A percentile compares a stretch with the other conserved stretches of the same genome.
phyloP scores from a whole-genome alignment of 1,140 invertebrate genomes.

The Propsilocerus akamusi region DNA sequence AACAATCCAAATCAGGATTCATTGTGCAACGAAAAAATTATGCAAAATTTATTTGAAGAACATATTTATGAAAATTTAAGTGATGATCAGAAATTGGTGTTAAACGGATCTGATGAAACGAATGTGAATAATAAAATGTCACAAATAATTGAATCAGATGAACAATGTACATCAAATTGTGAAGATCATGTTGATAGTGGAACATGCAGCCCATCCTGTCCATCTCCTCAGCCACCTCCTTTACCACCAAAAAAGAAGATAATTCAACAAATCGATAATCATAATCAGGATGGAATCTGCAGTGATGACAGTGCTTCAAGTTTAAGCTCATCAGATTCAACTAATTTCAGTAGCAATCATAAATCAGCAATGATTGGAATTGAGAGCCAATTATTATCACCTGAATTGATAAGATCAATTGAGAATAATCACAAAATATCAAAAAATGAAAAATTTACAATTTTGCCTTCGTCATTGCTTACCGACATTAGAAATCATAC shows the following conservation, averaged over 20 bases:
- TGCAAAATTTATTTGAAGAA: too few species aligned
- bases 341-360: too few species aligned
- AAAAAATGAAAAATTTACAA: neutral
- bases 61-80: slow-evolving; percentile 1
- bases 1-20: too few species aligned
- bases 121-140: neutral
- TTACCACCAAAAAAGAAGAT: slow-evolving; percentile 29
- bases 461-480: neutral
- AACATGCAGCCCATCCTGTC: slow-evolving; percentile 36
- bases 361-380: slow-evolving; percentile 1
- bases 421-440: neutral
- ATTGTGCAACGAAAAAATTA: too few species aligned
- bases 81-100: neutral
- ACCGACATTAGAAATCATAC: neutral
- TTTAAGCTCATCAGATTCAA: neutral
- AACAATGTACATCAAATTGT: slow-evolving; percentile 14
- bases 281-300: slow-evolving; percentile 29
- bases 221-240: slow-evolving; percentile 38
- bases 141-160: neutral
- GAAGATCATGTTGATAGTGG: slow-evolving; percentile 60
- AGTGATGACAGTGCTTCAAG: neutral
- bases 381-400: neutral
- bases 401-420: neutral
- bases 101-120: neutral
- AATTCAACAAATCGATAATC: slow-evolving; percentile 23